These are phyloP conservation scores for Eristalis intricaria DNA, from an alignment of 2,888 invertebrate genomes.

Conservation along the genomic window DNA sequence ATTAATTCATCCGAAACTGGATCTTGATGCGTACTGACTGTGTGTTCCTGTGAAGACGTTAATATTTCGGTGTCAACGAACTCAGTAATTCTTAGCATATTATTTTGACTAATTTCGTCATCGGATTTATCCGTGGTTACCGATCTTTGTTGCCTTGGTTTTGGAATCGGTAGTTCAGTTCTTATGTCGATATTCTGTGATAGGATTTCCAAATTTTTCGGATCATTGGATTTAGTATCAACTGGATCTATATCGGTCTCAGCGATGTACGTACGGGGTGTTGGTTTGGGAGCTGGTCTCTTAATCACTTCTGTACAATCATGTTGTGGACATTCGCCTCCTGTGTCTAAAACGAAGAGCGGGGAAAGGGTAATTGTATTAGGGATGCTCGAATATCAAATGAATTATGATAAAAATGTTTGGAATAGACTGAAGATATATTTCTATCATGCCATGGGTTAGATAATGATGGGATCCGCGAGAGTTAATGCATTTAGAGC, in stretches of 20 bases:
- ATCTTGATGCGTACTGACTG: background rate
- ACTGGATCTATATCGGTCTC: slow-evolving; percentile 75
- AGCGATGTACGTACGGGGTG: slow-evolving; percentile 81
- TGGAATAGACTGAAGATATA: slow-evolving; percentile 19
- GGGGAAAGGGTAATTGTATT: slow-evolving; percentile 79
- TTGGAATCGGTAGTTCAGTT: slow-evolving; percentile 27
- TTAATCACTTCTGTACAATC: slow-evolving; percentile 54
- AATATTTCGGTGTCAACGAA: background rate
- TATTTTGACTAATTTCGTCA: background rate
- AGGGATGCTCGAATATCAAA: slow-evolving; percentile 74
- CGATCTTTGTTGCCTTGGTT: slow-evolving; percentile 34
- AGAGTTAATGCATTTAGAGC: slow-evolving; percentile 78
- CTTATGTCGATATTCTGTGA: background rate
- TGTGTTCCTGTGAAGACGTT: background rate
- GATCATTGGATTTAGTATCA: background rate
- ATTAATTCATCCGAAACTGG: background rate
- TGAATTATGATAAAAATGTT: slow-evolving; percentile 24
- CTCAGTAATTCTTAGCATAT: background rate
- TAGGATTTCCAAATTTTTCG: background rate
- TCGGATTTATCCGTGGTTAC: background rate
- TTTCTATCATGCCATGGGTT: slow-evolving; percentile 61
- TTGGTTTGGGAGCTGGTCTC: slow-evolving; percentile 81
- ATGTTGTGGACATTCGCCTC: slow-evolving; percentile 75
- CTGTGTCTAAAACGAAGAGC: slow-evolving; percentile 81
- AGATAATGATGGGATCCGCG: background rate